These are phyloP conservation scores for Solea solea DNA, from an alignment of 2,113 vertebrate genomes.

Conservation along the genomic window DNA sequence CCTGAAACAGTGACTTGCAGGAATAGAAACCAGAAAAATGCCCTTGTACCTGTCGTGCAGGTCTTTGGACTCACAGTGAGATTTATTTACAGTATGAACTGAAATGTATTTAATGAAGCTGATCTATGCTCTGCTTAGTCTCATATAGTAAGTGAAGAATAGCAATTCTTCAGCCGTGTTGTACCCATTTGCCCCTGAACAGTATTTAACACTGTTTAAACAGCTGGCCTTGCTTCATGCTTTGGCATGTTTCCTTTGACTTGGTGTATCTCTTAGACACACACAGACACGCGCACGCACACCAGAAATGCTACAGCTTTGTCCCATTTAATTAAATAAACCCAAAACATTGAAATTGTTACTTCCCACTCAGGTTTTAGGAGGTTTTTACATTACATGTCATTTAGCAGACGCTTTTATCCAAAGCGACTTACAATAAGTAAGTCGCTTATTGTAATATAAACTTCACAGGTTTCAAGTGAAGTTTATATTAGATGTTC, in stretches of 20 bases:
- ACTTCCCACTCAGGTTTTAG: no score
- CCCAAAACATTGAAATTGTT: neutral
- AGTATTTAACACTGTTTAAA: neutral
- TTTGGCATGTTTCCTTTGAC: neutral
- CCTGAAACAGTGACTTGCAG: neutral
- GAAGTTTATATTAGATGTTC: neutral
- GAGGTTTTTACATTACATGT: no score
- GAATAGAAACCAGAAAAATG: slow-evolving; percentile 1
- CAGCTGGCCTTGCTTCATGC: neutral
- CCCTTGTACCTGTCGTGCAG: neutral
- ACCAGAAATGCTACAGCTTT: neutral
- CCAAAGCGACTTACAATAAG: no score
- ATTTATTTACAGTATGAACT: no score
- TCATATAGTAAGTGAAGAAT: neutral
- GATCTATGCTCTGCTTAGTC: neutral
- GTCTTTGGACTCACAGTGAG: neutral
- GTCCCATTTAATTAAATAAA: neutral
- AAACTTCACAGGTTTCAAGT: no score
- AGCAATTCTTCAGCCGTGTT: neutral
- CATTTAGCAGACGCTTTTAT: no score
- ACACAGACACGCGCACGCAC: neutral
- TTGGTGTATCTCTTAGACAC: neutral
- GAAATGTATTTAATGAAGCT: neutral
- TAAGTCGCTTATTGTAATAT: no score
- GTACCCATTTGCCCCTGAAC: neutral